Evolutionary conservation across 2,888 invertebrate genomes (phyloP).

Genomic region (Harpalus rufipes): DNA sequence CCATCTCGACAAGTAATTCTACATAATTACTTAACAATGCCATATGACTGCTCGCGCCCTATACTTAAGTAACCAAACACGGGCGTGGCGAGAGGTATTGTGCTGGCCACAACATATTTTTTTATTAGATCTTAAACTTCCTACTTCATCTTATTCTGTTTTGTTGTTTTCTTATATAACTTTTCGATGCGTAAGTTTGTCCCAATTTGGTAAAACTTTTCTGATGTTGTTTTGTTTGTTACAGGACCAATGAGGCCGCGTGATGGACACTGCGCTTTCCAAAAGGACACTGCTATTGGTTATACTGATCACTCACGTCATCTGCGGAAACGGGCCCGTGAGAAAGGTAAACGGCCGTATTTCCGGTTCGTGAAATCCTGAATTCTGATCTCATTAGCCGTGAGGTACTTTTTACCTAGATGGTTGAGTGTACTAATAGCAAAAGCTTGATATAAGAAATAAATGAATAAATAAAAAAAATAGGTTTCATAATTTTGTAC

Average conservation of each 20-base stretch:
- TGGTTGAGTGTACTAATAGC: too few species aligned
- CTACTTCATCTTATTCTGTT: not conserved
- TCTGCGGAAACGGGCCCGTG: conserved; percentile 74
- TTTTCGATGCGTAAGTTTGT: not conserved
- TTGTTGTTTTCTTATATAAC: not conserved
- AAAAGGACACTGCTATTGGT: conserved; percentile 73
- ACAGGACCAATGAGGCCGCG: conserved; percentile 77
- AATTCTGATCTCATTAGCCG: too few species aligned
- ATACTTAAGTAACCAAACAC: too few species aligned
- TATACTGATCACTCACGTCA: conserved; percentile 73
- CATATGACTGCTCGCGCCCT: too few species aligned
- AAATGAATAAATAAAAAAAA: too few species aligned
- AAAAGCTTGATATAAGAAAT: too few species aligned
- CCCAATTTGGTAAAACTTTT: not conserved
- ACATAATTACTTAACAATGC: too few species aligned
- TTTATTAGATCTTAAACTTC: not conserved
- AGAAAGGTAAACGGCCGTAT: conserved; percentile 73
- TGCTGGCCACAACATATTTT: too few species aligned
- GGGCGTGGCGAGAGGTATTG: not conserved
- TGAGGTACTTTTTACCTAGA: too few species aligned
- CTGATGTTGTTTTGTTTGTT: conserved; percentile 70
- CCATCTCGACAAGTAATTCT: too few species aligned
- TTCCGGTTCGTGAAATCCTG: too few species aligned
- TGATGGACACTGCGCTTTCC: conserved; percentile 76
- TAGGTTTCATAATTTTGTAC: too few species aligned